phyloP scores from a whole-genome alignment of 2,888 invertebrate genomes.

The Limnephilus marmoratus region DNA sequence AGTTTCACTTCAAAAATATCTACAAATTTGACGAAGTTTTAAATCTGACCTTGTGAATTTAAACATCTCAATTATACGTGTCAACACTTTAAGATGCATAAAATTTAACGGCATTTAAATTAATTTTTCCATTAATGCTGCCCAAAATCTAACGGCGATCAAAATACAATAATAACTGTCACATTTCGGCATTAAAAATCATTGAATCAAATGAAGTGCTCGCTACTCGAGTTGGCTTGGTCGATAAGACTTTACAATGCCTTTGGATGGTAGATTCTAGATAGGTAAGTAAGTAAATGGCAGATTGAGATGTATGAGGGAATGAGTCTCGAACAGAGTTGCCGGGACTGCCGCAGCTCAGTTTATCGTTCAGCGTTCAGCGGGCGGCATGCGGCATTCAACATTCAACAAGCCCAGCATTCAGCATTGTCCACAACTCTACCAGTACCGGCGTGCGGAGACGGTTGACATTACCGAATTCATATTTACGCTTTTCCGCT shows the following conservation, averaged over 20 bases:
- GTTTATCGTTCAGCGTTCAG: not conserved
- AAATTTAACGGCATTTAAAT: not conserved
- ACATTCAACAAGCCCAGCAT: not conserved
- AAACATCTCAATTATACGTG: not conserved
- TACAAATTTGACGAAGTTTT: too few relatives aligned
- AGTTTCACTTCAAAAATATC: too few relatives aligned
- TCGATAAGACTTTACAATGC: not conserved
- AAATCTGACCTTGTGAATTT: not conserved
- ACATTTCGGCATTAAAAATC: not conserved
- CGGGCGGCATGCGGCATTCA: not conserved
- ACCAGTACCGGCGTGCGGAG: not conserved
- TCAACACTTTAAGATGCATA: not conserved
- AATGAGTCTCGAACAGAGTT: not conserved
- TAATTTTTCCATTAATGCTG: not conserved
- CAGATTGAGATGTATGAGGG: not conserved
- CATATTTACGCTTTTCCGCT: constrained; percentile 49
- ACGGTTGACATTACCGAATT: constrained; percentile 55
- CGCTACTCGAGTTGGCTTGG: not conserved
- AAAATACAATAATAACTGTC: constrained; percentile 3
- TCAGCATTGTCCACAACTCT: constrained; percentile 29
- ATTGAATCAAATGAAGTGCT: not conserved
- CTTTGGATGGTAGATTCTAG: not conserved
- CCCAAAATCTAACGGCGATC: not conserved
- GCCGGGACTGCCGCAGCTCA: not conserved
- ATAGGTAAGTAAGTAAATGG: not conserved